Percentiles rank a stretch among this genome's conserved stretches.
phyloP scores from a whole-genome alignment of 2,888 invertebrate genomes.

The Cataglyphis altisquamis region DNA sequence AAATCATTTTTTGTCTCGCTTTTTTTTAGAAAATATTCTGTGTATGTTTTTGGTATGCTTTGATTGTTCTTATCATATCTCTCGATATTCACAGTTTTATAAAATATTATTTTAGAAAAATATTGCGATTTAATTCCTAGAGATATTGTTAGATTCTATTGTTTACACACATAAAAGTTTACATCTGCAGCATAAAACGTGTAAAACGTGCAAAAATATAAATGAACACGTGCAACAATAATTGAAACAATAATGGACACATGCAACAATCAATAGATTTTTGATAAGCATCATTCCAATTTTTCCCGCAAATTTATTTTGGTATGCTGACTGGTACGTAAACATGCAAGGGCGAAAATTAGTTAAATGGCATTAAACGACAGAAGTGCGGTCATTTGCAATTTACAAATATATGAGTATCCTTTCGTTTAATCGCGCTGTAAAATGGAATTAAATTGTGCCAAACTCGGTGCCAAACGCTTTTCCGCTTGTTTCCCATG shows the following conservation, averaged over 20 bases:
- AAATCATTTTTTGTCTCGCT: background rate
- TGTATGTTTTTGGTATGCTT: background rate
- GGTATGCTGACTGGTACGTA: background rate
- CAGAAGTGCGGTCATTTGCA: conserved; percentile 4
- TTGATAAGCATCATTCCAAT: conserved; percentile 6
- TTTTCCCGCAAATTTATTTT: conserved; percentile 17
- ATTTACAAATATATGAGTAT: conserved; percentile 17
- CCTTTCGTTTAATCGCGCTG: background rate
- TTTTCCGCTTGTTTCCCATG: background rate
- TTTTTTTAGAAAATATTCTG: background rate
- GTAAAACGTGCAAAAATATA: background rate
- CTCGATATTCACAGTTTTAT: background rate
- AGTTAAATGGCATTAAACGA: background rate
- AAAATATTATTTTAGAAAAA: background rate
- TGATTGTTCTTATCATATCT: background rate
- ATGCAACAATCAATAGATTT: conserved; percentile 3
- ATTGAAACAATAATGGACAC: background rate
- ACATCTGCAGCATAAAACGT: background rate
- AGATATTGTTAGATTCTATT: background rate
- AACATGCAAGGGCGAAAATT: background rate
- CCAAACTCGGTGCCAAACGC: background rate
- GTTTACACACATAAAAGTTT: conserved; percentile 6
- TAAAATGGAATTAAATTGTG: background rate
- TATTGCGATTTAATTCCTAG: background rate
- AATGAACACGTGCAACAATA: background rate